These are phyloP conservation scores for Lagenorhynchus albirostris DNA, from an alignment of 2,113 vertebrate species.

Conservation along the genomic window DNA sequence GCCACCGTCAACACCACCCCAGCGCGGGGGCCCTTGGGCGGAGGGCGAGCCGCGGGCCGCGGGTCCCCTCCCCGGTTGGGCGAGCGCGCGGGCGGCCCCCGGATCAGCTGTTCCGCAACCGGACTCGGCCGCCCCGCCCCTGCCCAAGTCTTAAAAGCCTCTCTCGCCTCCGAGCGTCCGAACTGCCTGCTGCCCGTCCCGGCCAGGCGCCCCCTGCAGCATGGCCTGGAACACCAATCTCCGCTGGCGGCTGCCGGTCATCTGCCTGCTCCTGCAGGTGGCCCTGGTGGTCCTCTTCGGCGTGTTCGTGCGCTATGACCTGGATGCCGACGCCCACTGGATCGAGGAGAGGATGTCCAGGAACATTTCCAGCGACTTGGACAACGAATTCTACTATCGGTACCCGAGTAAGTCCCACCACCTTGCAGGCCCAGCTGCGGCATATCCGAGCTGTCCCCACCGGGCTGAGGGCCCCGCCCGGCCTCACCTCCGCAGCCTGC, in stretches of 20 bases:
- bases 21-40: fast-evolving
- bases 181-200: neutral
- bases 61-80: neutral
- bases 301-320: conserved; percentile 90
- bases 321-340: conserved; percentile 86
- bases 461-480: neutral
- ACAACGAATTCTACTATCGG: conserved; percentile 98
- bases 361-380: conserved; percentile 88
- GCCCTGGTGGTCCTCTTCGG: conserved; percentile 94
- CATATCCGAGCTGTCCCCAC: fast-evolving
- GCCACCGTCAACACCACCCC: neutral
- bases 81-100: neutral
- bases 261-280: conserved; percentile 91
- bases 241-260: conserved; percentile 87
- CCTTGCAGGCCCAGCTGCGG: neutral
- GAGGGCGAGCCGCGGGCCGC: neutral
- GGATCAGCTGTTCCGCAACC: neutral
- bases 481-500: neutral
- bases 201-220: conserved; percentile 1
- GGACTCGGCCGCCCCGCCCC: neutral
- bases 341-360: neutral
- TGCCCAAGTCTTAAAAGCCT: neutral
- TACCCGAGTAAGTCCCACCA: conserved; percentile 93
- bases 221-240: conserved; percentile 88
- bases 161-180: neutral